Base-by-base conservation (phyloP, 2,113 vertebrate genomes). In the Perca schrenkii region DNA sequence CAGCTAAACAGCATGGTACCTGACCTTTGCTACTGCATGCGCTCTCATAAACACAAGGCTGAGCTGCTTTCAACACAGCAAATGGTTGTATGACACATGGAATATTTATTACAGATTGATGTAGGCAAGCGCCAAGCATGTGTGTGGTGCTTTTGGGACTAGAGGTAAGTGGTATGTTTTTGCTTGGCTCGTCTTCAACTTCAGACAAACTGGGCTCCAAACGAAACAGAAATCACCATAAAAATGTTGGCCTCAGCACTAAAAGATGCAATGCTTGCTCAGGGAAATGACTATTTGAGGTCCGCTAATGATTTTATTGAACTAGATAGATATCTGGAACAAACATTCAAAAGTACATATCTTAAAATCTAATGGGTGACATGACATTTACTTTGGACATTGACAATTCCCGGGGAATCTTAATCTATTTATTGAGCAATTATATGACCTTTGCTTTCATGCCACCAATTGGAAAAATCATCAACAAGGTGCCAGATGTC, bases 1-100 rank as follows among this genome's bases (percentile, higher is more conserved):
- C 34, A 57, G 57, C 25, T 28, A 22, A 82, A 13, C 68, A 56
- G 15, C 76, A 34, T 6, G 50, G 12, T 3, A 65, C 65, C 34
- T 67, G 83, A 34, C 36, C 54, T 67, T 40, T 62, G 50, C 63
- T 53, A 46, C n/a, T 16, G 15, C 34, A 36, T 28, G 16, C 31
- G 65, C 67, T 53, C 46, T 6, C 3, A 17, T 65, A 25, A 77
- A 67, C 16, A 57, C 47, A 50, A 53, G 53, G 34, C 34, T 40
- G 7, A 31, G 28, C 53, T 47, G 49, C 56, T 79, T 57, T 46
- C 49, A 56, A n/a, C 31, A 4, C 8, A 34, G 46, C 13, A 40
- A 66, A 36, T 8, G 8, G 12, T 36, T 58, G 16, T 22, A 46
- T 57, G 58, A 77, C 43, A 72, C 12, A 6, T 25, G 62, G 68